Evolutionary conservation across 1,140 invertebrate species (phyloP).

Genomic region (Drosophila nikananu): DNA sequence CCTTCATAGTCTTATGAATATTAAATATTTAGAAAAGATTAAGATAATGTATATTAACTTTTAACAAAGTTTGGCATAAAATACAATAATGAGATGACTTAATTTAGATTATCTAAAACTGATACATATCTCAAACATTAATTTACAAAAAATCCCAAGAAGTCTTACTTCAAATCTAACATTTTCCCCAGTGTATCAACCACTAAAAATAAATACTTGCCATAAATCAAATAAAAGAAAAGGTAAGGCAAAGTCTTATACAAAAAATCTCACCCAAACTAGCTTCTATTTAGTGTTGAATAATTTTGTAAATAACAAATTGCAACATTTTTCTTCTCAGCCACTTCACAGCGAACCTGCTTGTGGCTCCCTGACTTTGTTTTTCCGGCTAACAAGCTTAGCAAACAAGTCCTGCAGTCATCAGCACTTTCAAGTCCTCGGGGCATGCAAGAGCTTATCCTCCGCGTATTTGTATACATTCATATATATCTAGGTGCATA

Average conservation of each 20-base stretch:
- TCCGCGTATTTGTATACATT: constrained; percentile 6
- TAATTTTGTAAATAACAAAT: constrained; percentile 32
- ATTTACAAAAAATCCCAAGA: background rate
- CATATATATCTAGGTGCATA: background rate
- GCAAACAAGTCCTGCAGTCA: constrained; percentile 44
- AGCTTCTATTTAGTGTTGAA: constrained; percentile 8
- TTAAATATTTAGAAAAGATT: background rate
- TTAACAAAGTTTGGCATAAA: background rate
- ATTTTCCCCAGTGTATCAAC: background rate
- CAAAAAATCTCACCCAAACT: constrained; percentile 12
- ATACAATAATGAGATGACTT: background rate
- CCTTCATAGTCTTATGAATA: background rate
- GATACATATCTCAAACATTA: background rate
- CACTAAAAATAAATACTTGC: background rate
- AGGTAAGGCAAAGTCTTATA: background rate
- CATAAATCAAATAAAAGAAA: constrained; percentile 2
- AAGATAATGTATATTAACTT: background rate
- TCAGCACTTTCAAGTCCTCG: constrained; percentile 42
- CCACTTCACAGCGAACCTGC: constrained; percentile 15
- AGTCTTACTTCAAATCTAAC: background rate
- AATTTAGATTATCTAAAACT: background rate
- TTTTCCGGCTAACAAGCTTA: constrained; percentile 34
- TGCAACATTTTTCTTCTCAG: constrained; percentile 30
- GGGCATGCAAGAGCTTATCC: constrained; percentile 27
- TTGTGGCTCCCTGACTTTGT: constrained; percentile 10